Percentiles rank a stretch among this genome's conserved stretches.
phyloP scores from a whole-genome alignment of 2,113 vertebrate species.

The Gopherus evgoodei region DNA sequence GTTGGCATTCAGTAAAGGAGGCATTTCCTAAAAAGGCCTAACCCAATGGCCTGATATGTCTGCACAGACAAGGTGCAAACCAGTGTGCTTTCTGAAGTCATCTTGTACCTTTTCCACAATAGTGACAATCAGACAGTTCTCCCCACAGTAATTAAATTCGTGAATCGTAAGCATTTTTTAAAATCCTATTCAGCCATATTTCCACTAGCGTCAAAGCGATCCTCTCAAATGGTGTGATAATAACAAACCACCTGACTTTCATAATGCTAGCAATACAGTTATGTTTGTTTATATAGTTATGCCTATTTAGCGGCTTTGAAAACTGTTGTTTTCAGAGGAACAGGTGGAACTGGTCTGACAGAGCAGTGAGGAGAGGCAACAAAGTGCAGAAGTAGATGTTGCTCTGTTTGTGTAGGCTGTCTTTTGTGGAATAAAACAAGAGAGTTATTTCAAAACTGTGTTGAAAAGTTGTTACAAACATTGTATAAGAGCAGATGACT shows the following conservation, averaged over 20 bases:
- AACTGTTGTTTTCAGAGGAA: not conserved
- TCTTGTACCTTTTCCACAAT: not conserved
- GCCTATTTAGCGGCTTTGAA: not conserved
- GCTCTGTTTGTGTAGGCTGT: not conserved
- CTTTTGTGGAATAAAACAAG: not conserved
- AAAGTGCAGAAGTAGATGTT: not conserved
- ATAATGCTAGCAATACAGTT: not conserved
- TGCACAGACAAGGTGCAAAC: not conserved
- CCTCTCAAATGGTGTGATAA: fast-evolving
- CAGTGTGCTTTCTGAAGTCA: not conserved
- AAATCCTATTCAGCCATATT: not conserved
- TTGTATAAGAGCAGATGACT: fast-evolving
- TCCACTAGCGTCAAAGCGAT: not conserved
- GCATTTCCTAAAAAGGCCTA: not conserved
- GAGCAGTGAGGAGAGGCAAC: not conserved
- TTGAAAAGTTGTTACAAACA: not conserved
- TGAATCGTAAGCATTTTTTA: not conserved
- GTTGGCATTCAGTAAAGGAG: not conserved
- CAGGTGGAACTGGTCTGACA: fast-evolving
- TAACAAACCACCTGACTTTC: not conserved
- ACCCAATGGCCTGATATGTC: not conserved
- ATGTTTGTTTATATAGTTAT: not conserved
- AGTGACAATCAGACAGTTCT: not conserved
- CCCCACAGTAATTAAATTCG: not conserved
- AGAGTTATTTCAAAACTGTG: not conserved